Evolutionary conservation across 2,113 vertebrate species (phyloP).

Genomic region (Chloroceryle aenea): DNA sequence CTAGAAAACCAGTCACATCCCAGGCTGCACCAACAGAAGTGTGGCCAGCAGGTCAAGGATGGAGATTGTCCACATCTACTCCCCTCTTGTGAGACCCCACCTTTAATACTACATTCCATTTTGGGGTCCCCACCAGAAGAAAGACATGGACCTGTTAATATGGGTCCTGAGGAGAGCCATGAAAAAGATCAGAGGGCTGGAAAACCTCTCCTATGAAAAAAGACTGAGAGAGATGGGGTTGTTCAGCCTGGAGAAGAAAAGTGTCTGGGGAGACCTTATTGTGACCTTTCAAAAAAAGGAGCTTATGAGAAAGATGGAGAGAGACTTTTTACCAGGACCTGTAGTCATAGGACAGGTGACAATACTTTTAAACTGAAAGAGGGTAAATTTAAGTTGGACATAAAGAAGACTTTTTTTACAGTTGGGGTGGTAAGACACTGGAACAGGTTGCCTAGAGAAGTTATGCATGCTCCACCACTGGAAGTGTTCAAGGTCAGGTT

Average conservation of each 20-base stretch:
- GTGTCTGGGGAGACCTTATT: accelerated
- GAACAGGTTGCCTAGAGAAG: background rate
- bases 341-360: background rate
- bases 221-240: background rate
- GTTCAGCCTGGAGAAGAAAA: background rate
- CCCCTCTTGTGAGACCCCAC: background rate
- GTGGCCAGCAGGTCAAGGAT: background rate
- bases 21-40: background rate
- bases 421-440: background rate
- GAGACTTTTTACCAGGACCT: background rate
- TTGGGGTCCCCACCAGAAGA: no score
- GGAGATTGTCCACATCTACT: background rate
- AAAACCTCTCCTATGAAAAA: background rate
- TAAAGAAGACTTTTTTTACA: background rate
- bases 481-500: background rate
- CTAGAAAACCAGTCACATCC: background rate
- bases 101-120: background rate
- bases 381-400: background rate
- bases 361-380: background rate
- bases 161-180: accelerated
- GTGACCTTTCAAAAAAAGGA: background rate
- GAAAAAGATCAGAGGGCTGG: background rate
- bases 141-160: background rate
- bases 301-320: background rate
- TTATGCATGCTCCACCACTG: background rate